These are phyloP conservation scores for Pangasius larnaudii DNA, from an alignment of 2,797 vertebrate genomes.

Conservation along the genomic window DNA sequence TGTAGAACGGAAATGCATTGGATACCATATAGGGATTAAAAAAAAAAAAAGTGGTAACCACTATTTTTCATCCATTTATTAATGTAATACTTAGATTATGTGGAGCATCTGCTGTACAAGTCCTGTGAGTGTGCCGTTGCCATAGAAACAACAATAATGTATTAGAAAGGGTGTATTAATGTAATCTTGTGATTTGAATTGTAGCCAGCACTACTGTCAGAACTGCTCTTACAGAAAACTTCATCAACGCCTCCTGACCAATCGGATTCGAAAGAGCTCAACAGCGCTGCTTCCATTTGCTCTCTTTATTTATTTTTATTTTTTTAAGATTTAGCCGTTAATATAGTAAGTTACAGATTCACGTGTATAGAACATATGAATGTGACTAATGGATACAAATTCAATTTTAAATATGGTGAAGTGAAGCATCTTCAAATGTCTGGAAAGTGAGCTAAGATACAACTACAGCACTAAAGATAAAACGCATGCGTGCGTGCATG, in stretches of 20 bases:
- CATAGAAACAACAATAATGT: slow-evolving; percentile 28
- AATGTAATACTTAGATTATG: not conserved
- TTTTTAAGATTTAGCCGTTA: not conserved
- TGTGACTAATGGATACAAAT: not conserved
- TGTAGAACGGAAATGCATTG: not conserved
- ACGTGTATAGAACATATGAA: not conserved
- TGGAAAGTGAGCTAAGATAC: not conserved
- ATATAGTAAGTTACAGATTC: not conserved
- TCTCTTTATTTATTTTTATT: not conserved
- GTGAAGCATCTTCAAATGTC: not conserved
- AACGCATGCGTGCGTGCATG: not conserved
- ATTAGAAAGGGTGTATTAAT: not conserved
- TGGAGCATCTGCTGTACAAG: not conserved
- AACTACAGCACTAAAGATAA: not conserved
- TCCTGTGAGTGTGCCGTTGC: not conserved
- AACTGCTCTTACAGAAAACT: not conserved
- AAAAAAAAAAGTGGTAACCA: not conserved
- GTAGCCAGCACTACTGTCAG: not conserved
- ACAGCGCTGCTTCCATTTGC: too few species aligned
- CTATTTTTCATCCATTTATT: not conserved
- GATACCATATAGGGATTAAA: not conserved
- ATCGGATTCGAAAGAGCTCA: not conserved
- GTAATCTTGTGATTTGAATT: not conserved
- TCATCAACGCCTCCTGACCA: not conserved
- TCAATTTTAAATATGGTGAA: not conserved